These are phyloP conservation scores for Drosophila diplacantha DNA, from an alignment of 2,888 invertebrate genomes.

Conservation along the genomic window DNA sequence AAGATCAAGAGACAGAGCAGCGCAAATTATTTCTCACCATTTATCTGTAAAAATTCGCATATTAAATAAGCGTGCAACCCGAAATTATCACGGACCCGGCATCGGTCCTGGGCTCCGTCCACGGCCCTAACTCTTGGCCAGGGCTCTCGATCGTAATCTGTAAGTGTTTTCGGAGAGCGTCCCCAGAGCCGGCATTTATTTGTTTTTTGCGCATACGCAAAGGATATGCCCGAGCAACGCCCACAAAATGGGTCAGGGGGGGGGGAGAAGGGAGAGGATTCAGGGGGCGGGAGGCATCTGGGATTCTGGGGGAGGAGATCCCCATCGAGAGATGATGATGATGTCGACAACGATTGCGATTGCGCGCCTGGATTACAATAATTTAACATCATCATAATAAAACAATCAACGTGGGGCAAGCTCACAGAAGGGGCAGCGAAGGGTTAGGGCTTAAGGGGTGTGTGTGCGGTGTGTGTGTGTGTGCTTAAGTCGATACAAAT, in stretches of 20 bases:
- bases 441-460: constrained; percentile 7
- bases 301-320: constrained; percentile 26
- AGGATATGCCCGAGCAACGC: constrained; percentile 66
- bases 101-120: constrained; percentile 46
- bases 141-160: constrained; percentile 68
- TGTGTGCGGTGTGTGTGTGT: constrained; percentile 26
- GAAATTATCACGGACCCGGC: constrained; percentile 77
- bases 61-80: constrained; percentile 76
- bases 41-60: constrained; percentile 76
- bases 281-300: background rate
- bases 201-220: constrained; percentile 68
- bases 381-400: constrained; percentile 77
- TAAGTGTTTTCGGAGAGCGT: constrained; percentile 53
- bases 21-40: constrained; percentile 75
- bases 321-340: constrained; percentile 55
- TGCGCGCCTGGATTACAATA: constrained; percentile 76
- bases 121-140: constrained; percentile 28
- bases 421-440: constrained; percentile 25
- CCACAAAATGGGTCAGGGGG: constrained; percentile 34
- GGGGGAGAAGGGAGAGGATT: constrained; percentile 1
- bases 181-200: constrained; percentile 54
- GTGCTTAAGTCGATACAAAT: constrained; percentile 70
- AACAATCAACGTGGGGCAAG: constrained; percentile 75
- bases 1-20: constrained; percentile 53
- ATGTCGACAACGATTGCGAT: constrained; percentile 74